phyloP scores from a whole-genome alignment of 2,113 vertebrate genomes.

The Crotalus tigris region DNA sequence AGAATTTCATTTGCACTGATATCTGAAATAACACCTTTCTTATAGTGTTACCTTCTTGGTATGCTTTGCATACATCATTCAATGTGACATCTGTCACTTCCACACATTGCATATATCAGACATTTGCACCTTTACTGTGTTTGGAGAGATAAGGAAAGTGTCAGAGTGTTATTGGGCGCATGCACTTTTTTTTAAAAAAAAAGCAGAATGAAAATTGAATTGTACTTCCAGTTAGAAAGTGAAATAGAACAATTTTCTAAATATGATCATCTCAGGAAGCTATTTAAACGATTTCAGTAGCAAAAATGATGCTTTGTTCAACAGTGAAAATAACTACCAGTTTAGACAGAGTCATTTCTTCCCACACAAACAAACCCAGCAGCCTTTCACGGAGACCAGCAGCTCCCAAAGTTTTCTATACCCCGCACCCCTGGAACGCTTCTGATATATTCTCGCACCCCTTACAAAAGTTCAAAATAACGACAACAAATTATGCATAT shows the following conservation, averaged over 20 bases:
- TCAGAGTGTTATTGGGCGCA: too few relatives aligned
- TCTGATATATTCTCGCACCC: too few relatives aligned
- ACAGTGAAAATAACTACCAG: not conserved
- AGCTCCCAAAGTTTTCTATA: too few relatives aligned
- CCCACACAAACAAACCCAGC: not conserved
- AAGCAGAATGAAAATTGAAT: not conserved
- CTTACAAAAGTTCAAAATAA: too few relatives aligned
- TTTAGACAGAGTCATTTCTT: not conserved
- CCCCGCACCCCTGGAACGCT: too few relatives aligned
- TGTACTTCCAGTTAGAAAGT: not conserved
- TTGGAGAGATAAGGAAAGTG: constrained; percentile 3
- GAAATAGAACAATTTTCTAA: not conserved
- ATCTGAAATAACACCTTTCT: not conserved
- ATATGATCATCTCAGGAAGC: not conserved
- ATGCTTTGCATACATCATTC: not conserved
- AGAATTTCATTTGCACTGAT: not conserved
- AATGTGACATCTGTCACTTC: not conserved
- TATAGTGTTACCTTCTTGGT: not conserved
- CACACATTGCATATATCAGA: not conserved
- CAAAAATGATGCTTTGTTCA: not conserved
- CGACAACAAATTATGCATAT: too few relatives aligned
- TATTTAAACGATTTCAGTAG: not conserved
- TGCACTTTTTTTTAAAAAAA: not conserved
- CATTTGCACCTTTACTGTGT: constrained; percentile 8
- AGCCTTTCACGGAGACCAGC: not conserved